phyloP scores from a whole-genome alignment of 1,140 invertebrate species.

The Rhopalosiphum maidis region DNA sequence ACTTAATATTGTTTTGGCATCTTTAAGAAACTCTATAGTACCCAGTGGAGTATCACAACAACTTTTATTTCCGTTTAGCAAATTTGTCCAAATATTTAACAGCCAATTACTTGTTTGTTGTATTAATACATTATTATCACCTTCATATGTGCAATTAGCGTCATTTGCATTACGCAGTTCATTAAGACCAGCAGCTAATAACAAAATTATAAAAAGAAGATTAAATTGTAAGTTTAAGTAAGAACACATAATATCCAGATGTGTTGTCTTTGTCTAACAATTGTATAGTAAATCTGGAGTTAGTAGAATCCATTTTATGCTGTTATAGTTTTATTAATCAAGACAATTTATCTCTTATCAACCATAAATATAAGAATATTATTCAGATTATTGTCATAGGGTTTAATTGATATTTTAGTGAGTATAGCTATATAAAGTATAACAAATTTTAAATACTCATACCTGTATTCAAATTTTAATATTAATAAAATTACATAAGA shows the following conservation, averaged over 20 bases:
- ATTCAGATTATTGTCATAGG: no score
- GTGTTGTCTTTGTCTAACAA: neutral
- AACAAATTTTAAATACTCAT: no score
- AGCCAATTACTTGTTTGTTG: slow-evolving; percentile 95
- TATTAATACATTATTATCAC: slow-evolving; percentile 93
- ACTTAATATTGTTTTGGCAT: slow-evolving; percentile 65
- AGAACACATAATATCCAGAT: neutral
- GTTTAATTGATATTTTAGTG: no score
- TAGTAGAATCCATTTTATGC: no score
- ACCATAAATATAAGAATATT: no score
- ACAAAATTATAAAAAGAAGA: slow-evolving; percentile 45
- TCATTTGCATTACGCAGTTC: slow-evolving; percentile 87
- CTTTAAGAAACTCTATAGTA: slow-evolving; percentile 70
- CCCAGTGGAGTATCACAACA: slow-evolving; percentile 73
- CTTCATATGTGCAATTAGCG: slow-evolving; percentile 93
- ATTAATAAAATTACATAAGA: no score
- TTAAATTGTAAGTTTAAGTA: slow-evolving; percentile 60
- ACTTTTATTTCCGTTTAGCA: slow-evolving; percentile 35
- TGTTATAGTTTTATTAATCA: no score
- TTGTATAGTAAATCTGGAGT: no score
- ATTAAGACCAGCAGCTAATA: slow-evolving; percentile 77
- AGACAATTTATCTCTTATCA: no score
- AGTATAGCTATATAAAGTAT: no score
- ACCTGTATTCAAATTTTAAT: no score
- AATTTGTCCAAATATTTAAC: slow-evolving; percentile 59